A percentile compares a stretch with the other conserved stretches of the same genome.
phyloP scores from a whole-genome alignment of 2,113 vertebrate genomes.

The Psophia crepitans region DNA sequence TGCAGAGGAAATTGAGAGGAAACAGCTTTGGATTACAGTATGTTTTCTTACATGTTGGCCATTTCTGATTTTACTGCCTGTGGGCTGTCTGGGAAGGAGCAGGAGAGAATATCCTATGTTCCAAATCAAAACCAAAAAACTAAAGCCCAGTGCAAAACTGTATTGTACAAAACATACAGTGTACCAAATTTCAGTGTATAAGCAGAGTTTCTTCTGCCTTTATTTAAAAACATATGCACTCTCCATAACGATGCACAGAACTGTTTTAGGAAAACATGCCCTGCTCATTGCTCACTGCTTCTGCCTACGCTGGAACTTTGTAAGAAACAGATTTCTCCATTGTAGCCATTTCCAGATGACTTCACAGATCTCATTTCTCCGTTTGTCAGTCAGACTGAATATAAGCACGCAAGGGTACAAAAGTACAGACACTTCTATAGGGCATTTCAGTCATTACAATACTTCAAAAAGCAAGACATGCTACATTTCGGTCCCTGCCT shows the following conservation, averaged over 20 bases:
- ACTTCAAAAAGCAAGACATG: neutral
- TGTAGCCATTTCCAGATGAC: neutral
- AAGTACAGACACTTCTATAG: neutral
- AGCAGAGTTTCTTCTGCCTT: neutral
- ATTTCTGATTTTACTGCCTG: constrained; percentile 50
- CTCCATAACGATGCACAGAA: neutral
- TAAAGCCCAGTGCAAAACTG: constrained; percentile 37
- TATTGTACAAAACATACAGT: neutral
- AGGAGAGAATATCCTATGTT: constrained; percentile 33
- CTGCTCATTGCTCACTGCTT: neutral
- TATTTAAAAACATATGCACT: neutral
- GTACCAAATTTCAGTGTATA: neutral
- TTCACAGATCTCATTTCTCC: neutral
- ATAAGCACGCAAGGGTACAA: neutral
- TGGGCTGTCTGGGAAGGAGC: constrained; percentile 12
- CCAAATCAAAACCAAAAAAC: constrained; percentile 38
- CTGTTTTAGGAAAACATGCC: neutral
- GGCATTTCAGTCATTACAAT: neutral
- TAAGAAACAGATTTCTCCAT: neutral
- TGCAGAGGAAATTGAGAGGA: neutral
- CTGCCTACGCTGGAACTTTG: neutral
- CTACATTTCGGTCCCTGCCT: neutral
- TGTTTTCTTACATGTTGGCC: constrained; percentile 11
- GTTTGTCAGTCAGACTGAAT: neutral
- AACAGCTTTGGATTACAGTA: constrained; percentile 34